Evolutionary conservation across 2,113 vertebrate genomes (phyloP), one percentile per base, ranked within the genome.

Genomic region (Glareola pratincola): DNA sequence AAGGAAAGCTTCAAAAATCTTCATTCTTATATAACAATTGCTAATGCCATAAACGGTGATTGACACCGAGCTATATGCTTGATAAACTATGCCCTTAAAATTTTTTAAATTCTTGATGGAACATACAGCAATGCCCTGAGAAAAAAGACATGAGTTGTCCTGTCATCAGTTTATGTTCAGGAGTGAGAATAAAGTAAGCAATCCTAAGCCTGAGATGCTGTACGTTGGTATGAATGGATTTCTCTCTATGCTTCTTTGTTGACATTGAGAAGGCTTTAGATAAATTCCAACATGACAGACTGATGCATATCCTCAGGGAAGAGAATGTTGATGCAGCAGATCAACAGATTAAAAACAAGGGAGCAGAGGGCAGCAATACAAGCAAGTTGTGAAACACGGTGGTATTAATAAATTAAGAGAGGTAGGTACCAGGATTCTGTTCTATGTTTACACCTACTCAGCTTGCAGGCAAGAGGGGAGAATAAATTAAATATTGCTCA

Each of bases 261-360:
- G 94, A 81, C 37, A 51, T 59, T 91, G 88, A 95, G 94, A 54
- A 77, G 67, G 72, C 63, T 95, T 96, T 71, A 89, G 63, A 86
- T 92, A 67, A 95, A 91, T 94, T 84, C 80, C 64, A 84, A 7
- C 63, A 21, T 89, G 91, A 83, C 82, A 91, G 48, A 34, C 88
- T 74, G 88, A 83, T 67, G 37, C 6, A 4, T 89, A 21, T 89
- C 80, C 83, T 86, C n/a, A 17, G 83, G 83, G 88, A 84, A 62
- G 91, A 59, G 74, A 77, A 84, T 84, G 63, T 92, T 84, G 83
- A 81, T 91, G 89, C 51, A 88, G 83, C 88, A 84, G 50, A 75
- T 95, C 73, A 74, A 11, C 60, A 94, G 59, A 71, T 21, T 21
- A 36, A n/a, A 94, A 94, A 67, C 62, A 51, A 83, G 63, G 19